Evolutionary conservation across 2,888 invertebrate genomes (phyloP).

Genomic region (Synanthedon formicaeformis): DNA sequence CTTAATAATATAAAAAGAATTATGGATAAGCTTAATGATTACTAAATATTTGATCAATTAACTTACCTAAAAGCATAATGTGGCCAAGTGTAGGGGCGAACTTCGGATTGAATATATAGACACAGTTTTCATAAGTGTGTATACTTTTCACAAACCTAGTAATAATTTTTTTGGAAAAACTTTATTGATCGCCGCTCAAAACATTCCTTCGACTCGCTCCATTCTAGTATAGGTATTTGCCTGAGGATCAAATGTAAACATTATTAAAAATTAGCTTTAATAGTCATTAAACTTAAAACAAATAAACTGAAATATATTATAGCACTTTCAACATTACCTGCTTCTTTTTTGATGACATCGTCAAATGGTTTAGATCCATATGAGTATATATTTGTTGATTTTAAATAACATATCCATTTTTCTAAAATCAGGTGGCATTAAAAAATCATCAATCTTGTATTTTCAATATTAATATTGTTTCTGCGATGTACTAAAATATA

Average conservation of each 20-base stretch:
- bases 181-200: slow-evolving; percentile 26
- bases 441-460: slow-evolving; percentile 82
- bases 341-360: slow-evolving; percentile 68
- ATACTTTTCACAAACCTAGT: slow-evolving; percentile 94
- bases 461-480: slow-evolving; percentile 70
- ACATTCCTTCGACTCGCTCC: slow-evolving; percentile 42
- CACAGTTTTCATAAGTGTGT: slow-evolving; percentile 83
- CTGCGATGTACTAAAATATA: slow-evolving; percentile 42
- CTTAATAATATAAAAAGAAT: no score
- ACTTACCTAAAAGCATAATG: slow-evolving; percentile 92
- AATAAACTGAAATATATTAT: neutral
- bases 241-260: slow-evolving; percentile 22
- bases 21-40: no score
- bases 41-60: neutral
- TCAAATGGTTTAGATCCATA: slow-evolving; percentile 59
- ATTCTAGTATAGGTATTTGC: slow-evolving; percentile 24
- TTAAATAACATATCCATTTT: slow-evolving; percentile 36
- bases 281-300: no score
- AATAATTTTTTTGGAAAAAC: slow-evolving; percentile 69
- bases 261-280: neutral
- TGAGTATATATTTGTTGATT: slow-evolving; percentile 41
- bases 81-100: slow-evolving; percentile 93
- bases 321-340: slow-evolving; percentile 32
- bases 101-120: slow-evolving; percentile 98
- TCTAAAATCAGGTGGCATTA: slow-evolving; percentile 51